Conservation (phyloP, 2,113 vertebrate species). For the Haemorhous mexicanus region DNA sequence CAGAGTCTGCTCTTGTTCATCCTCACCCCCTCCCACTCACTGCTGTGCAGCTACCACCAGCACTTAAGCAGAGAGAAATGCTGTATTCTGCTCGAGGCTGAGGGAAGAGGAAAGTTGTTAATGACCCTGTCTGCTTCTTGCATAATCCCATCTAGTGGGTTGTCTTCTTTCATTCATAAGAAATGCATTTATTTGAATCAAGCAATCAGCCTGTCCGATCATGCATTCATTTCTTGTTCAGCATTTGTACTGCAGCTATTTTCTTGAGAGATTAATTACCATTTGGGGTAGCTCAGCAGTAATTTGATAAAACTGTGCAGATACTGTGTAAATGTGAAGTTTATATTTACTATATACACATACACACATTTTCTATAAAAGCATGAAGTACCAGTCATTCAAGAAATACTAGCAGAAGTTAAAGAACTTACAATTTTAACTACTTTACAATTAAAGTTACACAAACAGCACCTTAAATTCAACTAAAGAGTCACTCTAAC, state of each 20-base stretch:
- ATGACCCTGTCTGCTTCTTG: not conserved
- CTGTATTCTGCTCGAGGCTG: not conserved
- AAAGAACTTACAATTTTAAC: not conserved
- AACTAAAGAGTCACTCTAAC: not conserved
- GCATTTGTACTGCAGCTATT: not conserved
- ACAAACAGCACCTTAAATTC: not conserved
- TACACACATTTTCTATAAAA: not conserved
- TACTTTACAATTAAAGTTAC: not conserved
- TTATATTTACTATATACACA: not conserved
- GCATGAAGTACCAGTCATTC: not conserved
- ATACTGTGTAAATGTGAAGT: not conserved
- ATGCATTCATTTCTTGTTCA: not conserved
- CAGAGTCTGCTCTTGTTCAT: not conserved
- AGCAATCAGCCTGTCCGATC: not conserved
- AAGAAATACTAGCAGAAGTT: not conserved
- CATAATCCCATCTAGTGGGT: not conserved
- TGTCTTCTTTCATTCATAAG: not conserved
- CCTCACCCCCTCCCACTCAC: not conserved
- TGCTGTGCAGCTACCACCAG: not conserved
- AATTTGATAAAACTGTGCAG: not conserved
- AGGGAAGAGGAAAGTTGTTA: not conserved
- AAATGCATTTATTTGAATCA: not conserved
- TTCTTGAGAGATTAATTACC: not conserved
- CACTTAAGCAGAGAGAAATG: not conserved
- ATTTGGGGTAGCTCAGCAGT: not conserved